Evolutionary conservation across 2,888 invertebrate genomes (phyloP), one percentile per base, ranked within the genome.

Genomic region (Sturmia bella): DNA sequence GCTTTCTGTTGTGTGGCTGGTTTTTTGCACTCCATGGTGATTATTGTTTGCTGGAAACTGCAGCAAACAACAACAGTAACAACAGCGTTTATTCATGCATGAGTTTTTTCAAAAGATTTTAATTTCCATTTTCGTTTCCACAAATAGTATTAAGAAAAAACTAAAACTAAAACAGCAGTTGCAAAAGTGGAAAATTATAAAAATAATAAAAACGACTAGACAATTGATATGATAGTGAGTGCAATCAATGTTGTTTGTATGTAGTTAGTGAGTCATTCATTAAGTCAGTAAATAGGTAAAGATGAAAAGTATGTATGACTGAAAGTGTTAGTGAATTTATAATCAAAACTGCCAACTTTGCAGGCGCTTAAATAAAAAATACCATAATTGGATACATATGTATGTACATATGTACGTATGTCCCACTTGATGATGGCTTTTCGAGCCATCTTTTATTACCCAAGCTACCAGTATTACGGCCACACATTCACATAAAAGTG

Each of bases 1-100:
- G 89, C 52, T 84, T 78, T 80, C 48, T 48, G 70, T 61, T 57
- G 73, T 45, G 27, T 59, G 70, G 63, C 64, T 72, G 57, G 54
- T 78, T 64, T 56, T 41, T 59, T 59, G 56, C 50, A 59, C 27
- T 61, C 37, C 15, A 64, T 63, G 39, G 27, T 70, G 50, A 61
- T 73, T 48, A 56, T 56, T 48, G 24, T 63, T 37, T 63, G 32
- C 43, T 75, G 69, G 27, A 66, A 73, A 76, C 21, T 61, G 69
- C 43, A 69, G 21, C 3, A 59, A 64, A 52, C 24, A 52, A 48
- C 54, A 66, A 41, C 43, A 52, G 43, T 59, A 61, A 32, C 63
- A 70, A 24, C 54, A 45, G 19, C 48, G 13, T 21, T 56, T 56
- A 59, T 41, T 56, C 54, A 69, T 66, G 45, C 74, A 56, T 66